Base-by-base conservation (phyloP, 2,113 vertebrate genomes). In the Phalacrocorax carbo region DNA sequence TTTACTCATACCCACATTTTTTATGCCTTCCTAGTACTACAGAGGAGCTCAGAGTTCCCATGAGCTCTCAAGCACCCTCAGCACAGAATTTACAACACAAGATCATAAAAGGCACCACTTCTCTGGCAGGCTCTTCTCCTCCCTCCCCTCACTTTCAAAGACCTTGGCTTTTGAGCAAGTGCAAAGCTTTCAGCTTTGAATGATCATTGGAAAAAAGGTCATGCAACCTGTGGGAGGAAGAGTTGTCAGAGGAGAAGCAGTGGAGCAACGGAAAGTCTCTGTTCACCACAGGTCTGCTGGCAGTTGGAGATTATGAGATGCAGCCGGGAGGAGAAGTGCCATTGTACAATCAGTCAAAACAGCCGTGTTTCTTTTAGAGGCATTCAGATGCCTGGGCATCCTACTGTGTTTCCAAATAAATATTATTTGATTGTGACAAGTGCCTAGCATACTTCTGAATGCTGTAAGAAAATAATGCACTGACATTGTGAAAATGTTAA, bases 341-440 rank as follows among this genome's bases (percentile, higher is more conserved):
- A 65, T 64, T 93, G 95, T 75, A 94, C 60, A 94, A 95, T 94
- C 94, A 96, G 85, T 77, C 92, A 77, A 62, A 96, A 85, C 96
- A 96, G 90, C 62, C 0, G 96, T 86, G 92, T 48, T 93, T 83
- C 95, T 95, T 86, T 68, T 29, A 92, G 83, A 93, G 69, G 71
- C 93, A 91, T 83, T 94, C 85, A 77, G 57, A 66, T 32, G 78
- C 64, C 76, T 64, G 75, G 90, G 71, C 64, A 81, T 92, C 92
- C 86, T 49, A 92, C 91, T 2, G 91, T 77, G 94, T 13, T 58
- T 86, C 73, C 91, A 96, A 84, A 91, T 87, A 94, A 97, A 87
- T 75, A 81, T 86, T 84, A 16, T 88, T 90, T 96, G 95, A 88
- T 79, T 71, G 88, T 93, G 90, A 93, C 89, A 88, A 90, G 76